Evolutionary conservation across 2,888 invertebrate species (phyloP).

Genomic region (Eristalinus aeneus): DNA sequence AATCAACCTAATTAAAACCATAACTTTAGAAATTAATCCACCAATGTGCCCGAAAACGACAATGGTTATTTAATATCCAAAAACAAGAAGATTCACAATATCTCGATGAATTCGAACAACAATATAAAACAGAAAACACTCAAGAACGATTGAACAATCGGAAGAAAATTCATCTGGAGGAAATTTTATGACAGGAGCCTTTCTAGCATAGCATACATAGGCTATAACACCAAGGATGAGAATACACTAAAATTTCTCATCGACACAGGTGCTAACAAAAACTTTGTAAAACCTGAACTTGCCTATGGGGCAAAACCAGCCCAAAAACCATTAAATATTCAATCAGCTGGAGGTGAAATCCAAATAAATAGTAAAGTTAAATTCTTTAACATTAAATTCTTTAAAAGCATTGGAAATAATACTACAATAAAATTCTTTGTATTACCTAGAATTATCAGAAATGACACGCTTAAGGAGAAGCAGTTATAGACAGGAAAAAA

Average conservation of each 20-base stretch:
- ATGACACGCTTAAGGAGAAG: too few species aligned
- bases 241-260: too few species aligned
- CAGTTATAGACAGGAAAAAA: too few species aligned
- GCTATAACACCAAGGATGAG: too few species aligned
- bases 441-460: too few species aligned
- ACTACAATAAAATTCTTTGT: too few species aligned
- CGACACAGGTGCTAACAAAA: too few species aligned
- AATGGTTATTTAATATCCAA: not conserved
- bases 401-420: too few species aligned
- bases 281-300: too few species aligned
- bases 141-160: not conserved
- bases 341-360: not conserved
- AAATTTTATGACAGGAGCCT: not conserved
- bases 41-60: not conserved
- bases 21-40: not conserved
- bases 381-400: not conserved
- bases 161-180: not conserved
- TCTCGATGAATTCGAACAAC: not conserved
- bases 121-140: not conserved
- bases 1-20: not conserved
- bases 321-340: too few species aligned
- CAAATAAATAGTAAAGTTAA: too few species aligned
- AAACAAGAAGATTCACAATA: not conserved
- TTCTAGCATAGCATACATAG: not conserved
- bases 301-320: too few species aligned